Base-by-base conservation (phyloP, 2,888 invertebrate species). In the Euzophera pinguis region DNA sequence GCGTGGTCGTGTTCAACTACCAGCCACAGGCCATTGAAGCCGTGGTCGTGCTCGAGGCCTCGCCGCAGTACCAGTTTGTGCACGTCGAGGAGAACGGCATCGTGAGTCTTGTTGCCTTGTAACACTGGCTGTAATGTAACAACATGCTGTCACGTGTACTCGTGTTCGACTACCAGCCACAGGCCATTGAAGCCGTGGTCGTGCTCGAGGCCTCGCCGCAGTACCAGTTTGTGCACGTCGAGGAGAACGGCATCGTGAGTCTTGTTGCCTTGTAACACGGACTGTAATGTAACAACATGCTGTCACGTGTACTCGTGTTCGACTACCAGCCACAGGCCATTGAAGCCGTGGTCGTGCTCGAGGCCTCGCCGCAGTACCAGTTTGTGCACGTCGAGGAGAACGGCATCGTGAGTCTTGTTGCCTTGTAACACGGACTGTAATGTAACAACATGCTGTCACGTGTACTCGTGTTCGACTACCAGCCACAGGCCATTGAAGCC, bases 1-100 rank as follows among this genome's bases (percentile, higher is more conserved):
- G 98, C 27, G 96, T 98, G 0, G 95, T 96, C 0, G 95, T 99
- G 6, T 98, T 99, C 85, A 99, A 99, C 90, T 98, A 98, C 84
- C 95, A 97, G 95, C 93, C 93, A 47, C 93, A 93, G 59, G 92
- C 95, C 59, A 93, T 97, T 54, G 97, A 97, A 80, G 96, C 96
- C 0, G 94, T 96, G 0, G 95, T 99, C 0, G 96, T 97, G n/a
- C 88, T 98, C 27, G 92, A 93, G 47, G 94, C 94, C 47, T 97
- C 97, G 13, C 92, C 92, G 0, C 95, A 97, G 75, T 98, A 98
- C 80, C 95, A 96, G 84, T 97, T 97, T 71, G 95, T 97, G 27
- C 97, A 98, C 69, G 97, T 98, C 6, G 97, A 97, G 79, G 94
- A 95, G 67, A 93, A 96, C 67, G 97, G 97, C 50, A 94, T 96